Base-by-base conservation (phyloP, 1,140 invertebrate species). In the Bursaphelenchus mucronatus region DNA sequence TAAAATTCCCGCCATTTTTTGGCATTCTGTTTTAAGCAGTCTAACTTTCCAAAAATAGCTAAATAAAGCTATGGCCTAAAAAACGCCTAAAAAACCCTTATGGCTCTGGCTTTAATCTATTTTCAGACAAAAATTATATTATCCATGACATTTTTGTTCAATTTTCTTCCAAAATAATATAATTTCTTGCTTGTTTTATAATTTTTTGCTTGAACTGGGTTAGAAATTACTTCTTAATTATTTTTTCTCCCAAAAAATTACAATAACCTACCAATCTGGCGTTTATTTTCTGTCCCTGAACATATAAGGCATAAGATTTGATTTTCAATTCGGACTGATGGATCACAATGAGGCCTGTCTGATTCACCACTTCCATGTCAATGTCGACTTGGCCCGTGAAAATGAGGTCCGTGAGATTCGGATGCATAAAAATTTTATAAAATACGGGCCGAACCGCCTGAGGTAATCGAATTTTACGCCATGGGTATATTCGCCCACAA, bases 391-490 rank as follows among this genome's bases (percentile, higher is more conserved):
- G 78, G 17, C 85, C 84, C 86, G 89, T 89, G 49, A 93, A 87
- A 82, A 90, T 88, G 52, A 90, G 86, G 43, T 90, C 91, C 19
- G 91, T 92, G 19, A 96, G 84, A 83, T 96, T 94, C 52, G 93
- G 92, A 85, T 94, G 91, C 63, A 96, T 88, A 77, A 88, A 89
- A 30, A 97, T 86, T 76, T 89, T 89, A 80, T 97, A 97, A 89
- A 87, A 67, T 88, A 85, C 30, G 93, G 93, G 76, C 87, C 86
- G 0, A 13, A 63, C 21, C 89, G 86, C 77, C 88, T 88, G 45
- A 6, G 94, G 94, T 69, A 97, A 85, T 61, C 90, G 87, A 65
- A 91, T 86, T 75, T 88, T 87, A 65, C 90, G 87, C 91, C 92
- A 96, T 41, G 92, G 92, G 81, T 92, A 96, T 45, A 88, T 85